Conservation (phyloP, 2,888 invertebrate genomes). For the Sepiola atlantica region DNA sequence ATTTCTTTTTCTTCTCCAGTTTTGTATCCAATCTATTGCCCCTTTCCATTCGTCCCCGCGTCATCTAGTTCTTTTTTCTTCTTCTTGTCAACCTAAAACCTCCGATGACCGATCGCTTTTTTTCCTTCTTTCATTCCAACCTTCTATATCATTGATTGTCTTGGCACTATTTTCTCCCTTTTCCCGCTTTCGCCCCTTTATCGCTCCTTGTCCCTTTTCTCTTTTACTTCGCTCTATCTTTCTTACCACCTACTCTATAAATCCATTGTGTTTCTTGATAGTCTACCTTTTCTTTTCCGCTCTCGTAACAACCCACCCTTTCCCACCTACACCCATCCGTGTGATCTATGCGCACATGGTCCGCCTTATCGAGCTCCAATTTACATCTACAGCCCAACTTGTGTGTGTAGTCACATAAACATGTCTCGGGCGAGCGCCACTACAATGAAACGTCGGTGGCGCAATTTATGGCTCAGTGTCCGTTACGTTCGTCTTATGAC, state of each 20-base stretch:
- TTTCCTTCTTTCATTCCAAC: background rate
- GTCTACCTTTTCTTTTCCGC: background rate
- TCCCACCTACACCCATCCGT: background rate
- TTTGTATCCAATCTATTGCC: too few relatives aligned
- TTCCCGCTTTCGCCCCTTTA: background rate
- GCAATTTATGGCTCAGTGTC: background rate
- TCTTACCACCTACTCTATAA: background rate
- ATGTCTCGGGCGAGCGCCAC: conserved; percentile 2
- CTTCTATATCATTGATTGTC: background rate
- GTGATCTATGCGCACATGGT: background rate
- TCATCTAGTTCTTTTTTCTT: too few relatives aligned
- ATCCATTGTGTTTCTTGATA: background rate
- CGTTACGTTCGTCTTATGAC: conserved; percentile 18
- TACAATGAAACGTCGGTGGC: conserved; percentile 3
- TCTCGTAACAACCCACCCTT: background rate
- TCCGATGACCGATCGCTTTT: too few relatives aligned
- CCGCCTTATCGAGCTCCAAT: background rate
- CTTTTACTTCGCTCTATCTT: background rate
- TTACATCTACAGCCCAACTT: conserved; percentile 1
- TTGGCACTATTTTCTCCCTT: background rate
- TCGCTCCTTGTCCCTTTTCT: background rate
- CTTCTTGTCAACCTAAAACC: too few relatives aligned
- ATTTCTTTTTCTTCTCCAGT: too few relatives aligned
- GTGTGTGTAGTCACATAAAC: conserved; percentile 4
- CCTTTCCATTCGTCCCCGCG: too few relatives aligned